These are phyloP conservation scores for Branchinecta lynchi DNA, from an alignment of 1,140 invertebrate species.

Conservation along the genomic window DNA sequence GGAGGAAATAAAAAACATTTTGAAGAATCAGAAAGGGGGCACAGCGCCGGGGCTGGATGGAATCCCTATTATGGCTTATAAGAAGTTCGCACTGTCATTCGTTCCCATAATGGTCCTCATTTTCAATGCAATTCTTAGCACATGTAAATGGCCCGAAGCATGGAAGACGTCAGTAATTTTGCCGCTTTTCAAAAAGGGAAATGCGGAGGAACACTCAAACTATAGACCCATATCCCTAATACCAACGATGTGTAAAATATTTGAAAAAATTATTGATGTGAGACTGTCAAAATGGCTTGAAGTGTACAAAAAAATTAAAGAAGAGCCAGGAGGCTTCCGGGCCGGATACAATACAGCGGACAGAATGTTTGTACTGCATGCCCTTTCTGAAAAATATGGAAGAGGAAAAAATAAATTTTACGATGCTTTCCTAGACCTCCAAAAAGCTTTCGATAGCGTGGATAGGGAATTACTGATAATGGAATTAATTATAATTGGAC, in stretches of 20 bases:
- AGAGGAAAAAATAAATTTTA: conserved; percentile 12
- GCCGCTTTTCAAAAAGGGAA: conserved; percentile 11
- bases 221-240: conserved; percentile 11
- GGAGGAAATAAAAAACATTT: conserved; percentile 9
- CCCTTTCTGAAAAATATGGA: conserved; percentile 11
- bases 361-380: conserved; percentile 7
- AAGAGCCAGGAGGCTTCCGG: background rate
- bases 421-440: background rate
- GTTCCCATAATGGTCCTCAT: conserved; percentile 10
- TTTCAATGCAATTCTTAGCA: conserved; percentile 5
- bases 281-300: conserved; percentile 11
- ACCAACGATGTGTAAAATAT: conserved; percentile 7
- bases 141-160: conserved; percentile 10
- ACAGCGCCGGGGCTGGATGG: conserved; percentile 8
- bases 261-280: conserved; percentile 8
- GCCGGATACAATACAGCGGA: background rate
- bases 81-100: conserved; percentile 11
- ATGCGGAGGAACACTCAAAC: background rate
- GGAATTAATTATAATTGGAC: conserved; percentile 9
- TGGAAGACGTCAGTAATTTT: conserved; percentile 10
- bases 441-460: conserved; percentile 9
- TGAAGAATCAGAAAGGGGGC: conserved; percentile 7
- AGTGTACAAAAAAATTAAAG: conserved; percentile 12
- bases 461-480: conserved; percentile 12
- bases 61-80: conserved; percentile 7